Percentiles rank a stretch among this genome's conserved stretches.
Conservation (phyloP, 2,797 vertebrate species). For the Megalops cyprinoides region DNA sequence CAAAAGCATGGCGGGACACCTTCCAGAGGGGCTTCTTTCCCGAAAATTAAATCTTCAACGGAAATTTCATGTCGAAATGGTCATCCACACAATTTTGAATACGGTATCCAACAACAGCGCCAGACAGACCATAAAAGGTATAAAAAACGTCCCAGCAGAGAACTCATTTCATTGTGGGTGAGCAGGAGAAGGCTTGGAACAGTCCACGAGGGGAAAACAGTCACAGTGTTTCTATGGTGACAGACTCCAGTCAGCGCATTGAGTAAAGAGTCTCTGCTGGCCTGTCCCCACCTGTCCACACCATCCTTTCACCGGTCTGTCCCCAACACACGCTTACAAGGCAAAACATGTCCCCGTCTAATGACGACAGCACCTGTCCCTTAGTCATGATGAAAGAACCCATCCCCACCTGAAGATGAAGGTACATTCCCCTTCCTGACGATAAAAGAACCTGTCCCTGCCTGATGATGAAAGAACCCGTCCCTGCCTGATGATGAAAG, state of each 20-base stretch:
- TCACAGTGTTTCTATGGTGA: constrained; percentile 3
- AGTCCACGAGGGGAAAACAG: not conserved
- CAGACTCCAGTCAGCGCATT: not conserved
- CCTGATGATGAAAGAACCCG: too few relatives aligned
- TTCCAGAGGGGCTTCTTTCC: constrained; percentile 9
- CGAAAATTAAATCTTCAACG: not conserved
- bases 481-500: not conserved
- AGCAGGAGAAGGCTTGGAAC: not conserved
- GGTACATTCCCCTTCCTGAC: not conserved
- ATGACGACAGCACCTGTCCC: not conserved
- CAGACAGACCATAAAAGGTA: constrained; percentile 24
- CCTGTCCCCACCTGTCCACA: too few relatives aligned
- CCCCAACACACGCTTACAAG: too few relatives aligned
- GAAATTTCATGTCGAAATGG: constrained; percentile 2
- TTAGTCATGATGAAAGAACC: not conserved
- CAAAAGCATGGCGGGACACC: not conserved
- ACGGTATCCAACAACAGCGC: not conserved
- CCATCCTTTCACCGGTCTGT: too few relatives aligned
- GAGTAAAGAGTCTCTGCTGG: not conserved
- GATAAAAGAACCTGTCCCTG: too few relatives aligned
- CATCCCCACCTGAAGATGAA: not conserved
- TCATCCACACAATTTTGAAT: not conserved
- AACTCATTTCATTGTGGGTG: not conserved
- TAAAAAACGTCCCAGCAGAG: not conserved
- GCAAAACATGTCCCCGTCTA: not conserved